phyloP scores from a whole-genome alignment of 1,140 invertebrate species.

The Nylanderia fulva region DNA sequence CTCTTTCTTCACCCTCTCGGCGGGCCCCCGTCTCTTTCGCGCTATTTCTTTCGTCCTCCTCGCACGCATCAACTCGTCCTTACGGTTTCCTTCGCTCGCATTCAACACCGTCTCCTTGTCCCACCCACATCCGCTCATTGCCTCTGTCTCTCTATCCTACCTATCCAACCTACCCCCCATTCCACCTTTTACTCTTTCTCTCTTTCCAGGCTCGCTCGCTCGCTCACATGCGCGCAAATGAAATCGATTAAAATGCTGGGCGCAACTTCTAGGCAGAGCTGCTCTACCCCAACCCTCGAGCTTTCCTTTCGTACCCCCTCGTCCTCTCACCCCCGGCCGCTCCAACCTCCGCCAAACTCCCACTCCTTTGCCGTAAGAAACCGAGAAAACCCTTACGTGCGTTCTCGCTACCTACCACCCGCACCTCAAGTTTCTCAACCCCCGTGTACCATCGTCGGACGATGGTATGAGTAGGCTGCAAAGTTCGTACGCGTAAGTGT shows the following conservation, averaged over 20 bases:
- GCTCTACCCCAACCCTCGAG: constrained; percentile 67
- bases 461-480: constrained; percentile 55
- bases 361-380: constrained; percentile 81
- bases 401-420: constrained; percentile 73
- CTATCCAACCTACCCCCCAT: constrained; percentile 50
- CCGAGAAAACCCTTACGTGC: constrained; percentile 84
- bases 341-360: constrained; percentile 73
- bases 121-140: constrained; percentile 48
- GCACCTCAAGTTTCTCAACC: constrained; percentile 44
- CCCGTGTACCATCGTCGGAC: constrained; percentile 36
- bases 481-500: constrained; percentile 57
- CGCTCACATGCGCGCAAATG: constrained; percentile 85
- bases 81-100: constrained; percentile 44
- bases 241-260: constrained; percentile 87
- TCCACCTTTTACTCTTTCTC: constrained; percentile 51
- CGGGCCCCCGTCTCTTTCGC: constrained; percentile 58
- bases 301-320: constrained; percentile 51
- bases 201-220: constrained; percentile 77
- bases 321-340: constrained; percentile 57
- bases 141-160: constrained; percentile 75
- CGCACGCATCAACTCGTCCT: constrained; percentile 56
- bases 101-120: constrained; percentile 11
- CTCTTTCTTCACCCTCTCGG: constrained; percentile 44
- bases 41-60: constrained; percentile 63
- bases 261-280: constrained; percentile 84